Evolutionary conservation across 1,140 invertebrate genomes (phyloP), one percentile per base, ranked within the genome.

Genomic region (Hestina assimilis): DNA sequence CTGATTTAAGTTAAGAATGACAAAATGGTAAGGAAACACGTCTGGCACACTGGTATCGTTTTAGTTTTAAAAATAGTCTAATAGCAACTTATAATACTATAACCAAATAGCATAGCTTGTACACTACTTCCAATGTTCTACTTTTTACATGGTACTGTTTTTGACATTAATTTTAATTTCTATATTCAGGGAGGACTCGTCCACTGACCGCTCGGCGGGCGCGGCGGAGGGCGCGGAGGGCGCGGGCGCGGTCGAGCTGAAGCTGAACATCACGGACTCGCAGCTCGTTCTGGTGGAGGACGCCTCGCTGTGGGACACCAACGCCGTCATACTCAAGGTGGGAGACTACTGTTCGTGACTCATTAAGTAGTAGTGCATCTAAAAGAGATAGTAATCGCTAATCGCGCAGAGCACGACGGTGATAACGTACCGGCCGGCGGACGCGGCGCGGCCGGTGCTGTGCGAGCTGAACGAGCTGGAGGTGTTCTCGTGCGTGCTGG

Each of bases 251-350:
- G 65, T 9, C 75, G 96, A 98, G 83, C 85, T 99, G 11, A 97
- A 98, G 83, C 89, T 99, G 3, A 99, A 99, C 87, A 93, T 99
- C 2, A 97, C 96, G 0, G 96, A 99, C 79, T 99, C 97, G 1
- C 97, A 99, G 89, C 89, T 99, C 17, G 96, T 99, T 15, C 89
- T 99, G 3, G 95, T 99, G 0, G 98, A 99, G 85, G 94, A 99
- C 75, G 93, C 95, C 2, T 94, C 95, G 2, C 89, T 94, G 0
- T 92, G 92, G 87, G 97, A 99, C 80, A 95, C 97, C 0, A 97
- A 97, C 87, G 96, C 97, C 19, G 96, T 99, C 2, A 99, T 99
- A 75, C 89, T 99, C 0, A 97, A 96, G 88, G 93, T 94, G 69
- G 1, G 19, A 3, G 35, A 19, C 35, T 20, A 50, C 5, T 11